phyloP scores from a whole-genome alignment of 2,888 invertebrate species.

The Arge pagana region DNA sequence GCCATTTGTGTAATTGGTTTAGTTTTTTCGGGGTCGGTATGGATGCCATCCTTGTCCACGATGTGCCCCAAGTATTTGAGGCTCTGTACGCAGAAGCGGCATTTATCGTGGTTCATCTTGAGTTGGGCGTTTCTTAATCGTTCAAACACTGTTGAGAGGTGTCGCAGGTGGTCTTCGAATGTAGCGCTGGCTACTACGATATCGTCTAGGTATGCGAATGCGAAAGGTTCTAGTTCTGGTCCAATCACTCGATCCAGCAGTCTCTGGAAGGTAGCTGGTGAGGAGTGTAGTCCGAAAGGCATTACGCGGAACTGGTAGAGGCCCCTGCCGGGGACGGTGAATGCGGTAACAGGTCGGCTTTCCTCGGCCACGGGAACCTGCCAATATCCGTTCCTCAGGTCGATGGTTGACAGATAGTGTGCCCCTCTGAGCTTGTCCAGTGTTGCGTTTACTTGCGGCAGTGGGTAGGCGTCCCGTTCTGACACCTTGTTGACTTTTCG shows the following conservation, averaged over 20 bases:
- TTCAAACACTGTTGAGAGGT: slow-evolving; percentile 28
- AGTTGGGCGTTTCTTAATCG: slow-evolving; percentile 27
- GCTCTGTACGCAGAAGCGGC: slow-evolving; percentile 29
- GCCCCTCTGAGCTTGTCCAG: slow-evolving; percentile 23
- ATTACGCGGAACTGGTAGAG: slow-evolving; percentile 34
- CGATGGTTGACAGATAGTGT: slow-evolving; percentile 22
- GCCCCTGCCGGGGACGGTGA: slow-evolving; percentile 28
- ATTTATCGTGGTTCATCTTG: slow-evolving; percentile 34
- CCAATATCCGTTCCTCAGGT: slow-evolving; percentile 23
- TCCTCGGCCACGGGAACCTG: slow-evolving; percentile 28
- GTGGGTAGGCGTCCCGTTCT: slow-evolving; percentile 25
- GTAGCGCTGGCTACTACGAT: slow-evolving; percentile 5
- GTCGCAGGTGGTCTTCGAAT: slow-evolving; percentile 32
- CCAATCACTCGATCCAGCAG: slow-evolving; percentile 18
- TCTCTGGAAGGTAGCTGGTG: slow-evolving; percentile 41
- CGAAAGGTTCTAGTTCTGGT: slow-evolving; percentile 14
- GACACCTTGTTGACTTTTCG: slow-evolving; percentile 26
- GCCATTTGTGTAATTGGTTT: slow-evolving; percentile 22
- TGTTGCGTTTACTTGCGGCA: slow-evolving; percentile 22
- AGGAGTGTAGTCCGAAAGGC: slow-evolving; percentile 43
- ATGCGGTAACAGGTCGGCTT: slow-evolving; percentile 31
- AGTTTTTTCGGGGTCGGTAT: slow-evolving; percentile 20
- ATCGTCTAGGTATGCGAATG: slow-evolving; percentile 22
- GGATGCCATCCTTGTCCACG: slow-evolving; percentile 32
- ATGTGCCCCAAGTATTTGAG: slow-evolving; percentile 38